Evolutionary conservation across 2,797 vertebrate species (phyloP).

Genomic region (Takifugu ocellatus): DNA sequence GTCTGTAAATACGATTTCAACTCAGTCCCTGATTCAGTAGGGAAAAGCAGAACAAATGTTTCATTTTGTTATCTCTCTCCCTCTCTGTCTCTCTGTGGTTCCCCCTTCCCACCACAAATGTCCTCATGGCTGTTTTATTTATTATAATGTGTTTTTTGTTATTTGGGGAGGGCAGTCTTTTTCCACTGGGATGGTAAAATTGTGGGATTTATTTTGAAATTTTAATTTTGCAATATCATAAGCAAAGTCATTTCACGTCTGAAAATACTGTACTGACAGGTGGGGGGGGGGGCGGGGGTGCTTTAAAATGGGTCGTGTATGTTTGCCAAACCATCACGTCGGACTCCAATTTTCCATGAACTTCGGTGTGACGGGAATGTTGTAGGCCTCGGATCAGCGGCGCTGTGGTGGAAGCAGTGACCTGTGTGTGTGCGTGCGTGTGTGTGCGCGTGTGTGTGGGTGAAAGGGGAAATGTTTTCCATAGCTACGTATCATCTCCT

Average conservation of each 20-base stretch:
- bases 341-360: slow-evolving; percentile 58
- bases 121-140: slow-evolving; percentile 74
- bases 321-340: slow-evolving; percentile 45
- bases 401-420: slow-evolving; percentile 32
- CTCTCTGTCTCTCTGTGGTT: slow-evolving; percentile 60
- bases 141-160: slow-evolving; percentile 61
- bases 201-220: slow-evolving; percentile 38
- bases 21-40: slow-evolving; percentile 70
- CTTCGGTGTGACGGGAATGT: slow-evolving; percentile 74
- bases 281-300: slow-evolving; percentile 8
- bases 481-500: slow-evolving; percentile 58
- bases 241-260: slow-evolving; percentile 63
- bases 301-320: slow-evolving; percentile 43
- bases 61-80: slow-evolving; percentile 74
- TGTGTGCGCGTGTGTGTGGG: slow-evolving; percentile 12
- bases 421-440: slow-evolving; percentile 8
- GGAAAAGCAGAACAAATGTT: slow-evolving; percentile 72
- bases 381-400: slow-evolving; percentile 60
- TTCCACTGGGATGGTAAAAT: slow-evolving; percentile 36
- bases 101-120: slow-evolving; percentile 51
- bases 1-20: slow-evolving; percentile 79
- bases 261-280: slow-evolving; percentile 66
- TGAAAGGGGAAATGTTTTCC: slow-evolving; percentile 36
- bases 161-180: slow-evolving; percentile 7
- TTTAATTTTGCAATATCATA: slow-evolving; percentile 54